Conservation (phyloP, 2,888 invertebrate genomes). For the Candidula unifasciata region DNA sequence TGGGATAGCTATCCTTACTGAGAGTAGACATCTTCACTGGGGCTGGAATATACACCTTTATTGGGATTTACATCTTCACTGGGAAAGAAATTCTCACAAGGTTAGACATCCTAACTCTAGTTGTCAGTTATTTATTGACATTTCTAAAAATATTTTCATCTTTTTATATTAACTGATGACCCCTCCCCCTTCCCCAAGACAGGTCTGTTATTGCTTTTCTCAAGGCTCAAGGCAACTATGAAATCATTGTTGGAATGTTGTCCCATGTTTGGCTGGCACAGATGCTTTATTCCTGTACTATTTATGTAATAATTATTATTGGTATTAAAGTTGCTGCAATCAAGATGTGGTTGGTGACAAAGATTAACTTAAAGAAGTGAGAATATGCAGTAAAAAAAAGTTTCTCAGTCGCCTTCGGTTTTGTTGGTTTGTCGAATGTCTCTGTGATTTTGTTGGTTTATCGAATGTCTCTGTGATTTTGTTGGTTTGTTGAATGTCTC, state of each 20-base stretch:
- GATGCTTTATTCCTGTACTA: conserved; percentile 51
- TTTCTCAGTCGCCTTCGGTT: conserved; percentile 40
- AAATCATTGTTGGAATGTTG: conserved; percentile 36
- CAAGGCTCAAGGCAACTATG: conserved; percentile 40
- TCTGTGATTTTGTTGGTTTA: too few relatives aligned
- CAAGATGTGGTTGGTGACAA: conserved; percentile 49
- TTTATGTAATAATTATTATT: conserved; percentile 26
- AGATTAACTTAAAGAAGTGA: conserved; percentile 50
- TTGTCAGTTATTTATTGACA: too few relatives aligned
- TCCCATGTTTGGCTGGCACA: conserved; percentile 47
- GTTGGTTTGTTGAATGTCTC: too few relatives aligned
- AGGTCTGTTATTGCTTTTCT: conserved; percentile 37
- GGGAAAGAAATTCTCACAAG: too few relatives aligned
- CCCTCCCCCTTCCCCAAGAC: conserved; percentile 16
- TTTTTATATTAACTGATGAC: neutral
- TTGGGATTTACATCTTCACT: too few relatives aligned
- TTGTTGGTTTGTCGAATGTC: too few relatives aligned
- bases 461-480: too few relatives aligned
- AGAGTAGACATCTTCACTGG: too few relatives aligned
- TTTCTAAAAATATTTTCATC: conserved; percentile 2
- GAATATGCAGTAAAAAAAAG: conserved; percentile 52
- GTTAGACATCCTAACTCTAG: too few relatives aligned
- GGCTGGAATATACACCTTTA: too few relatives aligned
- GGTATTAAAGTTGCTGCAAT: conserved; percentile 43
- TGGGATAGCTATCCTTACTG: too few relatives aligned